Base-by-base conservation (phyloP, 92 coral and sea anemone species). In the Actinostola sp. region DNA sequence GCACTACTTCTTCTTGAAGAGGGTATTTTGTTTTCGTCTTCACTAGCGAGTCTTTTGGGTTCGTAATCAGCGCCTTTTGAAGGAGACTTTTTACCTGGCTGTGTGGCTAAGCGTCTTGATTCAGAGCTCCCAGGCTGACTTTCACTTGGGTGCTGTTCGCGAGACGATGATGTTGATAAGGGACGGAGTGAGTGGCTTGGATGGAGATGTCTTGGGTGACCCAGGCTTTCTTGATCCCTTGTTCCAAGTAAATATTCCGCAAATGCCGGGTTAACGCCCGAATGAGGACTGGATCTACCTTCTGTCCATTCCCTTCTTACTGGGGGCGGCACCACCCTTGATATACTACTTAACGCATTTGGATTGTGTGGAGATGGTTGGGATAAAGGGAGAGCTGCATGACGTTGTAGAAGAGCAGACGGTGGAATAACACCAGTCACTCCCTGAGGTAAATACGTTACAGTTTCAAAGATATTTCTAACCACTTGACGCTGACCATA, bases 401-500 rank as follows among this genome's bases (percentile, higher is more conserved):
- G 63, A 5, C 66, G 67, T 35, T 73, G 79, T 20, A 49, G 25
- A 9, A 60, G 42, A 1, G 61, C 56, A 36, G 67, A 23, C 12
- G 33, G 61, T 68, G 61, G 46, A 52, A 68, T 68, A 57, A 57
- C 27, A 57, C 38, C 63, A 57, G 74, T n/a, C 24, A 50, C 45
- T 28, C 32, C 50, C 20, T 13, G 89, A 45, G 49, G 75, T 27
- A 85, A 57, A 45, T 83, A 83, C 9, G 75, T 72, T 20, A 71
- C 88, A 19, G 96, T 88, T 46, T 80, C 93, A 76, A 90, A 81
- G 34, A 88, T 90, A 54, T 86, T 88, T 48, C 96, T 84, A 8
- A 88, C 88, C 11, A 75, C 60, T 31, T 35, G 23, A 7, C 15
- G 80, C 28, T 74, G 78, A 12, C 67, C 64, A 29, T 39, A 44